Base-by-base conservation (phyloP, 1,140 invertebrate species). In the Diorhabda carinulata region DNA sequence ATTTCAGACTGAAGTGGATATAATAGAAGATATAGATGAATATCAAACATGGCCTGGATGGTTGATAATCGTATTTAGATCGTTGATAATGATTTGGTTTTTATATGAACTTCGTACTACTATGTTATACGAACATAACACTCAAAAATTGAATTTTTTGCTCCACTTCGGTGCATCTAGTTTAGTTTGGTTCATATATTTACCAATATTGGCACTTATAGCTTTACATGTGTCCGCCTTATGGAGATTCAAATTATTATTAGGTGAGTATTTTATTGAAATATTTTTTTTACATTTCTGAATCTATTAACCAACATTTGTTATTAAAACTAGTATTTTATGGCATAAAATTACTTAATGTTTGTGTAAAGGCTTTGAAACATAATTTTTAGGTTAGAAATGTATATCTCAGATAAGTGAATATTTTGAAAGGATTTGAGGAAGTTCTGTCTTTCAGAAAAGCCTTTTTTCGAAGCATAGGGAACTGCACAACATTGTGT, bases 31-130 rank as follows among this genome's bases (percentile, higher is more conserved):
- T 78, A 94, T 96, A 65, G 95, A 98, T 81, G 95, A 97, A 78
- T 98, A 97, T 82, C 95, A 98, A 83, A 98, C 96, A 5, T 96
- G 94, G 92, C 95, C 96, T 3, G 96, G 96, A 3, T 97, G 95
- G 90, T 86, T 98, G 59, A 95, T 96, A 57, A 86, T 98, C 2
- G 88, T 92, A 25, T 89, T 96, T 68, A 85, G 96, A 72, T 88
- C 95, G 72, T 83, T 91, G 25, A 95, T 98, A 72, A 98, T 98
- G 94, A 83, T 94, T 57, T 98, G 95, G 95, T 98, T 98, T 82
- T 84, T 98, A 9, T 89, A 91, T 73, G 95, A 98, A 81, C 85
- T 98, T n/a, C 87, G 92, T 69, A 92, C 91, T 74, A 96, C 95
- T 2, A 96, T 96, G 94, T 86, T 91, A 65, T 94, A 95, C 73